Evolutionary conservation across 2,797 vertebrate genomes (phyloP).

Genomic region (Coendou prehensilis): DNA sequence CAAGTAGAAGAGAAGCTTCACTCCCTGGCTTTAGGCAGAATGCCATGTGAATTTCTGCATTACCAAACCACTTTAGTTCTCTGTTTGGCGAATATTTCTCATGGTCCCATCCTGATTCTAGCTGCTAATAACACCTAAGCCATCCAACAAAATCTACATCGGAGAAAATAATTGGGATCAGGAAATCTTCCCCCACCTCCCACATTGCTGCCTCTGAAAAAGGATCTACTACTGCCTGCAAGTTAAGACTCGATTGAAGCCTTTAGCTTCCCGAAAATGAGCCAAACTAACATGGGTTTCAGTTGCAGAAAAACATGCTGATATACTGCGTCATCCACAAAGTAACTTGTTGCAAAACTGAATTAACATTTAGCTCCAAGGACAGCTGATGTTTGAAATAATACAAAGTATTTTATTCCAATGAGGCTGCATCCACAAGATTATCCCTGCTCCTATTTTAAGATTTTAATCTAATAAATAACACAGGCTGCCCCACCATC

Average conservation of each 20-base stretch:
- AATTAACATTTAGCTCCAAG: not conserved
- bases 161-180: not conserved
- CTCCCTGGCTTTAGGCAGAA: not conserved
- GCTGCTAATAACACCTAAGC: not conserved
- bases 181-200: not conserved
- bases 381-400: slow-evolving; percentile 57
- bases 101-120: not conserved
- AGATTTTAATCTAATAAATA: slow-evolving; percentile 71
- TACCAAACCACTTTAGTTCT: not conserved
- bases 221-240: not conserved
- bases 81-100: not conserved
- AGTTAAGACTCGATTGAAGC: not conserved
- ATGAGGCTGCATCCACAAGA: slow-evolving; percentile 47
- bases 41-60: not conserved
- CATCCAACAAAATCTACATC: not conserved
- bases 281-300: not conserved
- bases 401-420: slow-evolving; percentile 68
- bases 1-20: not conserved
- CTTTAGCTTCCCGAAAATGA: not conserved
- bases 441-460: slow-evolving; percentile 72
- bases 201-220: not conserved
- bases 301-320: not conserved
- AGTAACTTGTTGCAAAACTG: slow-evolving; percentile 34
- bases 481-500: slow-evolving; percentile 1
- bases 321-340: not conserved